Base-by-base conservation (phyloP, 2,113 vertebrate species). In the Syngnathus floridae region DNA sequence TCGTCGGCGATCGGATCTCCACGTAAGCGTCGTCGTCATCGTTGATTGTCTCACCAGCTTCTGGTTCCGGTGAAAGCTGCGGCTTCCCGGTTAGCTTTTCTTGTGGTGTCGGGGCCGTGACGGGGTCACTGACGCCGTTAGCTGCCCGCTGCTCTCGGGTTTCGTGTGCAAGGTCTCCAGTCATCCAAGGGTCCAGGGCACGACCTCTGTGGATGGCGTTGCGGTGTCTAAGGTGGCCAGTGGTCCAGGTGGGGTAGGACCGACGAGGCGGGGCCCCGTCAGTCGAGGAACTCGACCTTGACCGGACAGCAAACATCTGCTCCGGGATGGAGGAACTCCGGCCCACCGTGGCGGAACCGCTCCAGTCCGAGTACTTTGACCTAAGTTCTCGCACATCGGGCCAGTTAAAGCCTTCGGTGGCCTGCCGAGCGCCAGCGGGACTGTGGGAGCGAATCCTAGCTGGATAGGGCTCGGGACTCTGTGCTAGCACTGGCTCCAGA, bases 331-430 rank as follows among this genome's bases (percentile, higher is more conserved):
- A 93, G 21, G 7, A 1, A 67, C 79, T 67, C 67, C 78, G 4
- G 72, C 64, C 58, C 0, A 74, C 54, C 0, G 52, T 6, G 11
- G 5, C 21, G 8, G 59, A 21, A 16, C 36, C n/a, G 1, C 51
- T 4, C 0, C 22, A 41, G 40, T 46, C 79, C 0, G 84, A 63
- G 36, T 95, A 95, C 65, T 84, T 93, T 58, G 92, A 93, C 55
- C 93, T 75, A 3, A 97, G 92, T 60, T 93, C 87, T 4, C 78
- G 88, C 26, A 96, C 95, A 0, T 98, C 93, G 0, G 95, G 95
- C 95, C 95, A 97, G 58, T 70, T 7, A 65, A 97, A 96, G 40
- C 82, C 84, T 69, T 95, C 93, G 0, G 76, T 14, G 1, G 82
- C 67, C 0, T 84, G 41, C 3, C 92, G 88, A 1, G 92, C 86